These are phyloP conservation scores for Dolichotis patagonum DNA, from an alignment of 2,113 vertebrate genomes.

Conservation along the genomic window DNA sequence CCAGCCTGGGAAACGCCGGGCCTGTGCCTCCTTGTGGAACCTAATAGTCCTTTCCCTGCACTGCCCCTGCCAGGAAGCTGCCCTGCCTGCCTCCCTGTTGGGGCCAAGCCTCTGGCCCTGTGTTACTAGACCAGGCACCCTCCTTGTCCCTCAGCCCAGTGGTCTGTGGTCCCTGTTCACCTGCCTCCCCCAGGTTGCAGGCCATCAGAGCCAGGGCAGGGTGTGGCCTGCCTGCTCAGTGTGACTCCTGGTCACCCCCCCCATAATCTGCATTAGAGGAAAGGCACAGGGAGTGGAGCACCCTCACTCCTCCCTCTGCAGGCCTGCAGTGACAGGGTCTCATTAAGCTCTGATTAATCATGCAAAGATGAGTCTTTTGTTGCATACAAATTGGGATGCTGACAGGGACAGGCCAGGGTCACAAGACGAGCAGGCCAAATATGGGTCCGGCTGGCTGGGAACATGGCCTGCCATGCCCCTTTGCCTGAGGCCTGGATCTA, in stretches of 20 bases:
- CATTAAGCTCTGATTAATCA: slow-evolving; percentile 63
- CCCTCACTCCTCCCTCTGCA: neutral
- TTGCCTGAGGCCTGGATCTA: neutral
- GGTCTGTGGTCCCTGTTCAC: neutral
- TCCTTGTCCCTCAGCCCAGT: neutral
- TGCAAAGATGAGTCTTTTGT: slow-evolving; percentile 17
- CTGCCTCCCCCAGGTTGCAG: neutral
- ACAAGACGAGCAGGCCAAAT: neutral
- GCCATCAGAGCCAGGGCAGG: neutral
- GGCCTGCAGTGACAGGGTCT: neutral
- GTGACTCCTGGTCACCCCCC: neutral
- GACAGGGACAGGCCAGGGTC: neutral
- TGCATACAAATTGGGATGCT: neutral
- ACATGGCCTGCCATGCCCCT: neutral
- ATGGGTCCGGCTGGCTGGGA: neutral
- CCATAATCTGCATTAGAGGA: neutral
- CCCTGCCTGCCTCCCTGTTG: too few species aligned
- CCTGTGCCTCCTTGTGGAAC: neutral
- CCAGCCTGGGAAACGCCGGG: neutral
- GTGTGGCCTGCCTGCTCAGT: neutral
- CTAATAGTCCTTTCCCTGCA: neutral
- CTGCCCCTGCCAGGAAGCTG: neutral
- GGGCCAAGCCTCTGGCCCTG: too few species aligned
- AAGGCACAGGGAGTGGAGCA: neutral
- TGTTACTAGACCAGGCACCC: neutral